Conservation (phyloP, 2,797 vertebrate species). For the Ficedula albicollis region DNA sequence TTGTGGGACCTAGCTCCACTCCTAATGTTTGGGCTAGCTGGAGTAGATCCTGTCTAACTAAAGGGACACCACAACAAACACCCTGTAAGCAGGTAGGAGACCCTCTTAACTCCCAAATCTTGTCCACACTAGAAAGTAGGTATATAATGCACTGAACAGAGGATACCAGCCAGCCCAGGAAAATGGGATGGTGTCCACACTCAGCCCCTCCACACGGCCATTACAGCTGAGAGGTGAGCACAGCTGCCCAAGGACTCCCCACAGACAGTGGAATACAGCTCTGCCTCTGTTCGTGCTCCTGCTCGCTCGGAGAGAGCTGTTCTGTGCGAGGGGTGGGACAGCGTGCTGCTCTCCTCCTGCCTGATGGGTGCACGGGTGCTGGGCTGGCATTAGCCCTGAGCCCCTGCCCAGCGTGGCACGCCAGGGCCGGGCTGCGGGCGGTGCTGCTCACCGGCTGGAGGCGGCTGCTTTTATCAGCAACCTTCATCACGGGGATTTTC, state of each 20-base stretch:
- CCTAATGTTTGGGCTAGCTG: not conserved
- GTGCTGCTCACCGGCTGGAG: conserved; percentile 3
- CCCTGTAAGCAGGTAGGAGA: not conserved
- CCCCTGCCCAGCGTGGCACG: not conserved
- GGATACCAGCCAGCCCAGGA: not conserved
- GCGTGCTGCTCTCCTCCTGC: not conserved
- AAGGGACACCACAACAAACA: not conserved
- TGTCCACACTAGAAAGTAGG: not conserved
- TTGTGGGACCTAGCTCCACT: not conserved
- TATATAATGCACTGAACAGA: not conserved
- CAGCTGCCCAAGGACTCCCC: not conserved
- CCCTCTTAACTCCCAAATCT: not conserved
- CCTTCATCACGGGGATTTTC: conserved; percentile 51
- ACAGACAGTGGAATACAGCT: rapidly evolving
- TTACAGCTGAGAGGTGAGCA: not conserved
- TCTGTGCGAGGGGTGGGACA: not conserved
- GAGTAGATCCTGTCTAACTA: not conserved
- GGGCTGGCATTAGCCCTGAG: not conserved
- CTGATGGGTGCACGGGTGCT: not conserved
- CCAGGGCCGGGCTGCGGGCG: not conserved
- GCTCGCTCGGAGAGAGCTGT: not conserved
- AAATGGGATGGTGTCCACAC: not conserved
- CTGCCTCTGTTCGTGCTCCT: not conserved
- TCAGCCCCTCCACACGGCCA: not conserved
- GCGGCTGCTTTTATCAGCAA: conserved; percentile 43